Evolutionary conservation across 2,113 vertebrate species (phyloP).

Genomic region (Apodemus sylvaticus): DNA sequence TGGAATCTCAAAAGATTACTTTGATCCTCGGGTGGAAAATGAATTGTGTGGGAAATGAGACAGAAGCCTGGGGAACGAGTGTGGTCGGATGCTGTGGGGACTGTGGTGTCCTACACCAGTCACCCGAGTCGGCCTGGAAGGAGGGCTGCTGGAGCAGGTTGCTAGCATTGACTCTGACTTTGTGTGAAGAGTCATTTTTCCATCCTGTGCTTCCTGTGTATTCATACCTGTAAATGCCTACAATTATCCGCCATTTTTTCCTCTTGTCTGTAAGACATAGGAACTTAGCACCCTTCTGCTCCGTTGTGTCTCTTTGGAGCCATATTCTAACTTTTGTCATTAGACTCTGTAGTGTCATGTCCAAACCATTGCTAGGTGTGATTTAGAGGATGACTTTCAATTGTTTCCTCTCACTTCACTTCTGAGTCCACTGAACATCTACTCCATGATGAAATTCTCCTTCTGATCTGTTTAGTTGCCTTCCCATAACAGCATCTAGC

Average conservation of each 20-base stretch:
- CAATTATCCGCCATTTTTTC: neutral
- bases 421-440: neutral
- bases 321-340: neutral
- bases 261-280: neutral
- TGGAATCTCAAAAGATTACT: neutral
- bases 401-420: neutral
- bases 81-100: neutral
- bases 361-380: neutral
- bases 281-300: neutral
- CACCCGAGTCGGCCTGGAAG: neutral
- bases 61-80: neutral
- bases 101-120: neutral
- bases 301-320: neutral
- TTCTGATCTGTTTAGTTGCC: neutral
- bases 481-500: neutral
- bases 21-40: slow-evolving; percentile 24
- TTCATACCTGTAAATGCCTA: neutral
- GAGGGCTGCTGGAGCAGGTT: neutral
- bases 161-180: neutral
- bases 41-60: neutral
- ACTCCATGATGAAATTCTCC: neutral
- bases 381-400: neutral
- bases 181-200: neutral
- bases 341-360: neutral
- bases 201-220: neutral